Evolutionary conservation across 2,888 invertebrate species (phyloP).

Genomic region (Scrobipalpa costella): DNA sequence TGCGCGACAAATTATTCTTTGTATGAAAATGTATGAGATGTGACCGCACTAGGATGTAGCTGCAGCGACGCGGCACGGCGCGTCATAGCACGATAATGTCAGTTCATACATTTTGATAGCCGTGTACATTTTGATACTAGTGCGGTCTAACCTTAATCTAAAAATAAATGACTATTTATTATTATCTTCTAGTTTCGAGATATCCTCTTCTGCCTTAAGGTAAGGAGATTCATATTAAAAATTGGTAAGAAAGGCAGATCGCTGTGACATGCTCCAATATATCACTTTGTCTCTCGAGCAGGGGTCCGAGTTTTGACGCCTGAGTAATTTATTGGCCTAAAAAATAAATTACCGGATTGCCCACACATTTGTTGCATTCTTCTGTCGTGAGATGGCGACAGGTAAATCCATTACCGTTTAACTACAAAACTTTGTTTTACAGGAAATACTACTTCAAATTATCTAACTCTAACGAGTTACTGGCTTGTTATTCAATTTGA

Average conservation of each 20-base stretch:
- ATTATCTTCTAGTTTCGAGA: not conserved
- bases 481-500: too few relatives aligned
- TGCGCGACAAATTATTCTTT: too few relatives aligned
- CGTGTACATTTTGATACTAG: not conserved
- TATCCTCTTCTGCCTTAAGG: conserved; percentile 1
- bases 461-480: too few relatives aligned
- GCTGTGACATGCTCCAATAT: conserved; percentile 76
- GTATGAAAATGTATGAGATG: too few relatives aligned
- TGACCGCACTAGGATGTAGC: too few relatives aligned
- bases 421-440: too few relatives aligned
- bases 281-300: conserved; percentile 62
- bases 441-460: not conserved
- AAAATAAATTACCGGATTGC: conserved; percentile 79
- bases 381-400: not conserved
- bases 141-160: too few relatives aligned
- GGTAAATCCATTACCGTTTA: conserved; percentile 7
- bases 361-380: conserved; percentile 71
- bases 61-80: too few relatives aligned
- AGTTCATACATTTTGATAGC: not conserved
- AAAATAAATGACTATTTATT: too few relatives aligned
- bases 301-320: conserved; percentile 73
- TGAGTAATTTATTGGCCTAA: conserved; percentile 80
- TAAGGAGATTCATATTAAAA: conserved; percentile 50
- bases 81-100: too few relatives aligned
- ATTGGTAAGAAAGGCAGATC: conserved; percentile 64